Evolutionary conservation across 2,888 invertebrate species (phyloP).

Genomic region (Melinaea marsaeus): DNA sequence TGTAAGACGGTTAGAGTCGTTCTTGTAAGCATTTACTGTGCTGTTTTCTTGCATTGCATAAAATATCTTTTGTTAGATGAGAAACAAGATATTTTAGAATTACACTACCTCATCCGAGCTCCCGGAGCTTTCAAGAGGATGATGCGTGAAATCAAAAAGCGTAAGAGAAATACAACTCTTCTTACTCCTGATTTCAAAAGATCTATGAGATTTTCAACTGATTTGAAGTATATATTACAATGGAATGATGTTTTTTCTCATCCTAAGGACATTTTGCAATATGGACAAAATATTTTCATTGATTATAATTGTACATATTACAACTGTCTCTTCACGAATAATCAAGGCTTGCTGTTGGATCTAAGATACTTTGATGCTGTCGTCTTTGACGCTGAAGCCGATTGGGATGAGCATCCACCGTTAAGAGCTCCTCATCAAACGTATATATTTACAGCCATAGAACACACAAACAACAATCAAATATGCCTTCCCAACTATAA

Average conservation of each 20-base stretch:
- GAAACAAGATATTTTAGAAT: constrained; percentile 41
- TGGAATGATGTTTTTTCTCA: constrained; percentile 47
- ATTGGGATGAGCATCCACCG: constrained; percentile 48
- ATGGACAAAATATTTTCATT: constrained; percentile 51
- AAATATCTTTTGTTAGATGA: constrained; percentile 34
- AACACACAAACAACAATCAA: constrained; percentile 50
- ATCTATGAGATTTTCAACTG: constrained; percentile 47
- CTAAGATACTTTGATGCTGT: constrained; percentile 67
- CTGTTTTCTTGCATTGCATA: constrained; percentile 45
- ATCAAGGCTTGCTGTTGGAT: constrained; percentile 49
- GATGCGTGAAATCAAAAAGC: constrained; percentile 38
- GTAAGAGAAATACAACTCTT: constrained; percentile 34
- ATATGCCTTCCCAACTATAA: constrained; percentile 48
- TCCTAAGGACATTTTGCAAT: constrained; percentile 34
- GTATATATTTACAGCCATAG: constrained; percentile 67
- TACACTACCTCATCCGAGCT: constrained; percentile 44
- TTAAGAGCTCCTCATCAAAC: constrained; percentile 59
- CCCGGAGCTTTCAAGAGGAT: constrained; percentile 38
- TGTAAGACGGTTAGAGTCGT: constrained; percentile 46
- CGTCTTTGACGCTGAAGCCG: constrained; percentile 70
- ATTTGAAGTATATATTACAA: constrained; percentile 56
- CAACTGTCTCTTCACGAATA: constrained; percentile 66
- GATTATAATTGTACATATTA: constrained; percentile 51
- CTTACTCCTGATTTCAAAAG: constrained; percentile 35
- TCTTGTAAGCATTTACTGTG: constrained; percentile 42